Conservation (phyloP, 2,888 invertebrate genomes). For the Polietes domitor region DNA sequence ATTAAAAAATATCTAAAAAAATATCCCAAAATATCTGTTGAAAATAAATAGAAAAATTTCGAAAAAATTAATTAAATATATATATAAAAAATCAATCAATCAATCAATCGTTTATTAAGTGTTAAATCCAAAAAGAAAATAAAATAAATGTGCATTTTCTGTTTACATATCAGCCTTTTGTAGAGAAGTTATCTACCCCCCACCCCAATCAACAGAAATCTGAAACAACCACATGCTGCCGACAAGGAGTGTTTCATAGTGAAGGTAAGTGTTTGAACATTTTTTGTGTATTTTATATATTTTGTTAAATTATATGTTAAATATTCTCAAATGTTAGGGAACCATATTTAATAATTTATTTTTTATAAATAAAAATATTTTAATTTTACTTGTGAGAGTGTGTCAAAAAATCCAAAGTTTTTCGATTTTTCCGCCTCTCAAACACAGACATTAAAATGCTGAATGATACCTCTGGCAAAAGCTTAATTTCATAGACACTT, state of each 20-base stretch:
- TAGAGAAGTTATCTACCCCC: background rate
- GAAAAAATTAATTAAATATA: background rate
- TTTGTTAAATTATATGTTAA: background rate
- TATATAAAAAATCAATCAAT: background rate
- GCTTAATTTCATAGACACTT: no score
- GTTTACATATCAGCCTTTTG: background rate
- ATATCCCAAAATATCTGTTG: background rate
- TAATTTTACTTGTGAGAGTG: no score
- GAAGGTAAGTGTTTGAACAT: background rate
- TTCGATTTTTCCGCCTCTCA: no score
- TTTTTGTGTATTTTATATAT: background rate
- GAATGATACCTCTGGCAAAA: no score
- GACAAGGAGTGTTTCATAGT: background rate
- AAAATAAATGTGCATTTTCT: conserved; percentile 1
- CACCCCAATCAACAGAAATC: background rate
- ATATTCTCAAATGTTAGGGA: conserved; percentile 12
- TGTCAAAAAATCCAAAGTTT: no score
- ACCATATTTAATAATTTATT: no score
- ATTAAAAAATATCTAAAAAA: background rate
- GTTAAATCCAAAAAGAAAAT: background rate
- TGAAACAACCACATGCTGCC: background rate
- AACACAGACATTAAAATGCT: no score
- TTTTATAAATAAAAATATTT: no score
- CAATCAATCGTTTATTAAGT: background rate
- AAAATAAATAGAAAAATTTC: background rate